These are phyloP conservation scores for Dolichotis patagonum DNA, from an alignment of 2,113 vertebrate species.

Conservation along the genomic window DNA sequence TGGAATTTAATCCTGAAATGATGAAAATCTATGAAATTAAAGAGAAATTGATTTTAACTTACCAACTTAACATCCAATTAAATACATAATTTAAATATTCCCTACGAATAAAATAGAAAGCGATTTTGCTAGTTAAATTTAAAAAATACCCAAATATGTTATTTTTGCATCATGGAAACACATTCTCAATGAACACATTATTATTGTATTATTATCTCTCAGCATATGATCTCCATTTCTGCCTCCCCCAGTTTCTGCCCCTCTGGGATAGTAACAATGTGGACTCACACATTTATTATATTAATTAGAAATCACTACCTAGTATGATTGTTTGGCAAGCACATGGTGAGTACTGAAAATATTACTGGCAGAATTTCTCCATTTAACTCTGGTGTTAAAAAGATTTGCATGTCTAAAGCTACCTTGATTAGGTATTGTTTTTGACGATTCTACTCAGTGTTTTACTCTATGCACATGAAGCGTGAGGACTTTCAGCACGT, in stretches of 20 bases:
- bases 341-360: slow-evolving; percentile 82
- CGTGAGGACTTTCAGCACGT: slow-evolving; percentile 87
- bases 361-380: slow-evolving; percentile 82
- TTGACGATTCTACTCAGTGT: slow-evolving; percentile 75
- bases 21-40: slow-evolving; percentile 4
- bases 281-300: slow-evolving; percentile 83
- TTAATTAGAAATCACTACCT: slow-evolving; percentile 83
- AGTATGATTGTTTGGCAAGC: slow-evolving; percentile 81
- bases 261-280: slow-evolving; percentile 66
- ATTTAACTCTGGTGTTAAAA: slow-evolving; percentile 85
- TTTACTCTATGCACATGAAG: slow-evolving; percentile 86
- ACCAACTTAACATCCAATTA: neutral
- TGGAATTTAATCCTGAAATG: neutral
- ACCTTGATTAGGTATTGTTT: slow-evolving; percentile 84
- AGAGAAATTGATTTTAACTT: neutral
- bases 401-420: slow-evolving; percentile 86
- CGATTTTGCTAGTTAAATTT: neutral
- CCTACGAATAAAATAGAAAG: neutral
- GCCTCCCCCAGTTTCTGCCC: slow-evolving; percentile 66
- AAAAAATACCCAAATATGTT: neutral
- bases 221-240: slow-evolving; percentile 76
- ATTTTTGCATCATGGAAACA: slow-evolving; percentile 37
- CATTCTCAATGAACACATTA: slow-evolving; percentile 63
- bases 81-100: neutral
- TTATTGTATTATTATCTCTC: slow-evolving; percentile 69